Base-by-base conservation (phyloP, 35 echinoderm and acorn worm species). In the Ophioderma brevispina region DNA sequence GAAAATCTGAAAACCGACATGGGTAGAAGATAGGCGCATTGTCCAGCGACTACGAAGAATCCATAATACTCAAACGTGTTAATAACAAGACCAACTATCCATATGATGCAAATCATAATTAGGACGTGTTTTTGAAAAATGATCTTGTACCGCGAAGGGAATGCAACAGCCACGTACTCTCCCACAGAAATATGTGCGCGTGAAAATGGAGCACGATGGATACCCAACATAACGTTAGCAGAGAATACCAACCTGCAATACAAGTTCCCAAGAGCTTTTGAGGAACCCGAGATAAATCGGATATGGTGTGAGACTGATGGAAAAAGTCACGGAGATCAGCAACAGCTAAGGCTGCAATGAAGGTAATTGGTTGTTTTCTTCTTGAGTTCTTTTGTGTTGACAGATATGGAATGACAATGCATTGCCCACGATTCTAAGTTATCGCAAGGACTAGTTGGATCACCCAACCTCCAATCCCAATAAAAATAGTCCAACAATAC, bases 281-380 rank as follows among this genome's bases (percentile, higher is more conserved):
- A 13, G 93, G 85, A 10, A 90, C 84, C 23, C 64, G 76, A 6
- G 31, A 25, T 30, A 64, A 34, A 31, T 18, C 4, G 96, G 96
- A 19, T 86, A 28, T 0, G 96, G 96, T 38, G 95, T 95, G 31
- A 95, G 81, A 31, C 78, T 75, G 3, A 94, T 46, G 2, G 96
- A n/a, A n/a, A n/a, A 95, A 13, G 93, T 92, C 13, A 98, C 92
- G n/a, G 11, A 95, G 70, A 59, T 98, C 96, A 15, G 96, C 96
- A 2, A 77, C 46, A 0, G 93, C 96, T 32, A 98, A 37, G 43
- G 89, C 84, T 33, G 95, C 82, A 43, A 98, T 98, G 36, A 98
- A 90, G 19, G 79, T 89, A n/a, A 36, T 95, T 95, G 32, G 96
- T 95, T 35, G 89, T 76, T 59, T 82, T 98, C 25, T 92, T 88